These are phyloP conservation scores for Leucoraja ocellata DNA, from an alignment of 2,797 vertebrate genomes.

Conservation along the genomic window DNA sequence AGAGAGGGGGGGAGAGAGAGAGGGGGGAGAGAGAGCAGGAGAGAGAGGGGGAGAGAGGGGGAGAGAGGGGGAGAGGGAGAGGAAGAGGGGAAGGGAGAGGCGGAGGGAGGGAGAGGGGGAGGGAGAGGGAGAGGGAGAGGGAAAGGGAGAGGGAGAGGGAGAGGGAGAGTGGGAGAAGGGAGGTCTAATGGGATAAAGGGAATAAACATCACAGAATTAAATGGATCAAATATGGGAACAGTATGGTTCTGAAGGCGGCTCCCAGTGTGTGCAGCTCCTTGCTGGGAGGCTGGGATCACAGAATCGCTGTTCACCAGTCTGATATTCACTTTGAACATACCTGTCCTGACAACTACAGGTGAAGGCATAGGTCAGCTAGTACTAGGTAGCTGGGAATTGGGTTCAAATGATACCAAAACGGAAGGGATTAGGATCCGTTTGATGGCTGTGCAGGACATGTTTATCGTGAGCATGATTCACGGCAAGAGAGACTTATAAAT, in stretches of 20 bases:
- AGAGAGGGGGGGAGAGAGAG: too few relatives aligned
- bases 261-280: neutral
- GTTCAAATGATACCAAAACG: neutral
- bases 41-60: neutral
- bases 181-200: too few relatives aligned
- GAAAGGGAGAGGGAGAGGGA: neutral
- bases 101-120: neutral
- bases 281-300: neutral
- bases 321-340: neutral
- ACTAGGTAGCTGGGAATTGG: neutral
- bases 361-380: neutral
- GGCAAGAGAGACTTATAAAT: neutral
- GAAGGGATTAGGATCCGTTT: neutral
- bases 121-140: too few relatives aligned
- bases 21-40: too few relatives aligned
- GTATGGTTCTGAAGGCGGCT: neutral
- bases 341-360: neutral
- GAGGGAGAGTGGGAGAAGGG: neutral
- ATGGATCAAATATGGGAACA: neutral
- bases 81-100: too few relatives aligned
- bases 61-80: neutral
- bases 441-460: neutral
- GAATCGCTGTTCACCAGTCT: neutral
- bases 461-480: neutral
- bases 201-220: neutral